Evolutionary conservation across 2,888 invertebrate genomes (phyloP), one percentile per base, ranked within the genome.

Genomic region (Hermaeophaga mercurialis): DNA sequence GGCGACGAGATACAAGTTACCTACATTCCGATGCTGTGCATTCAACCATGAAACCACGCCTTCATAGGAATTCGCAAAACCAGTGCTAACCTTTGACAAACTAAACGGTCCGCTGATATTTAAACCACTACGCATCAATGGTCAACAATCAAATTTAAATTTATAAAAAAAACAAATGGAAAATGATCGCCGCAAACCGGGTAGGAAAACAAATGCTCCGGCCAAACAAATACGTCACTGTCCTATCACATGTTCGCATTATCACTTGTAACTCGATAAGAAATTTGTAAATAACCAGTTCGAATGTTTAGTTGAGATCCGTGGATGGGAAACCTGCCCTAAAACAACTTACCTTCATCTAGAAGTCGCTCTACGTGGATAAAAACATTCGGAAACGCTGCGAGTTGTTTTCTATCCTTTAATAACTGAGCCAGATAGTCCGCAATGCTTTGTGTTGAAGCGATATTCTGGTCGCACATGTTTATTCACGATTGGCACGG

Each of bases 351-450:
- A 99, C 98, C 98, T 91, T 99, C 98, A 80, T 99, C 99, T 79
- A 99, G 86, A 75, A 99, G 90, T 80, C 98, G 89, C 83, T 99
- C 98, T 80, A 97, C 90, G 85, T 99, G 98, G 83, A 95, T 90
- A 85, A 99, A 99, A 81, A 98, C 94, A 86, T 96, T 97, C 73
- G 98, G 98, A 84, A 99, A 96, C 79, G 97, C 97, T 77, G 96
- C 95, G 80, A 99, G 87, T 85, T 98, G 97, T 85, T 98, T 98
- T 85, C 97, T 94, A 88, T 99, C 99, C 88, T 99, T 99, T 80
- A 99, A 88, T 84, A 99, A 88, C 85, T 99, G 98, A 80, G 98
- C 96, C 86, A 99, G 87, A 85, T 99, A 99, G 85, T 99, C 98
- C 82, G 98, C 96, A 85, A 94, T 93, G 84, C 94, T 94, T 81